Base-by-base conservation (phyloP, 2,888 invertebrate genomes). In the Cheilosia variabilis region DNA sequence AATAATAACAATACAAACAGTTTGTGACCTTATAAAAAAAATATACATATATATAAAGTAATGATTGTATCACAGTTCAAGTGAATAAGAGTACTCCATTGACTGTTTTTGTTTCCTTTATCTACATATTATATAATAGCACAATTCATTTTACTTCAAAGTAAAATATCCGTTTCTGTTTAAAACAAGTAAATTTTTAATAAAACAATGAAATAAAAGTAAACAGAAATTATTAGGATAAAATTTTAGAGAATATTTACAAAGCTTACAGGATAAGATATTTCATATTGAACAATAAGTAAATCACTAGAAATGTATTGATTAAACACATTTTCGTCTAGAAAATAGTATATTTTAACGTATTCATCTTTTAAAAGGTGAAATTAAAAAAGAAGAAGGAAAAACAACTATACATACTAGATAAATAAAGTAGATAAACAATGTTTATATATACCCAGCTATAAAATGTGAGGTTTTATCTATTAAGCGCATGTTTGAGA, bases 161-260 rank as follows among this genome's bases (percentile, higher is more conserved):
- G 17, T 47, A 47, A 47, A 47, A 47, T 47, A 47, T 9, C 3
- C 2, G 9, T 17, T 53, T 63, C 19, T 13, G 17, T 52, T 41
- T 52, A 22, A 50, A 34, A 50, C 10, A 19, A n/a, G 31, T 55
- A 55, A 31, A 55, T 17, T 55, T 19, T 22, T 52, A 24, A n/a
- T 34, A 19, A 57, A 37, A 24, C 22, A 43, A n/a, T 27, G 43
- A 27, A 24, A 27, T 45, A 45, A 17, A 19, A 45, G 31, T n/a
- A 4, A 53, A 41, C 13, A 13, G 37, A 50, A 27, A 65, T 31
- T 31, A 19, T 19, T 17, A 50, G 53, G 52, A 60, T 22, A 58
- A 41, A 58, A 45, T 60, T 78, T 78, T 78, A 78, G 78, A 71
- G 71, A 63, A 71, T 57, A 78, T 78, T 78, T 78, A 78, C 78